Percentiles rank a stretch among this genome's conserved stretches.
Conservation (phyloP, 2,113 vertebrate genomes). For the Barnardius zonarius region DNA sequence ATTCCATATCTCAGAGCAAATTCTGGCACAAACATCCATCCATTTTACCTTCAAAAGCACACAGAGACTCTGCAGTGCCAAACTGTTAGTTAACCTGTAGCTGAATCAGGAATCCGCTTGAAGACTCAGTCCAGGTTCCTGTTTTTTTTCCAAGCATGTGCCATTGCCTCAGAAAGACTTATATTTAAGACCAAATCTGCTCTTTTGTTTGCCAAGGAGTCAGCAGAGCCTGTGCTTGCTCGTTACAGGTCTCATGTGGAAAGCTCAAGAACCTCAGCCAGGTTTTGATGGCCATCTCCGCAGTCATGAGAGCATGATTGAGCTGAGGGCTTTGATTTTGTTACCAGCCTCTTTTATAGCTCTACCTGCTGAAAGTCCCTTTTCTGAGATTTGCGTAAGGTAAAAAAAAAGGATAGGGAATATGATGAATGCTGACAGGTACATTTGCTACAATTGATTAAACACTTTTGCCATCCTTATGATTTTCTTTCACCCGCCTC, state of each 20-base stretch:
- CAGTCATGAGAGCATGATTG: neutral
- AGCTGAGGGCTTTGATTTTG: neutral
- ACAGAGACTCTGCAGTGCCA: neutral
- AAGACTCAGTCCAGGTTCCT: neutral
- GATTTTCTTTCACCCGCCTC: conserved; percentile 41
- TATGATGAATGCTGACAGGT: conserved; percentile 62
- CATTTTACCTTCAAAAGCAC: neutral
- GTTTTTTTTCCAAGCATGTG: neutral
- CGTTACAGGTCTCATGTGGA: neutral
- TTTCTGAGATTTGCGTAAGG: conserved; percentile 18
- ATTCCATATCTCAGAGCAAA: neutral
- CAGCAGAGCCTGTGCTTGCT: neutral
- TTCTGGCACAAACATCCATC: neutral
- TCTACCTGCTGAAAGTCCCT: neutral
- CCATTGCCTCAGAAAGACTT: neutral
- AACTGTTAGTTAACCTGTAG: neutral
- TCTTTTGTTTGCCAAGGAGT: neutral
- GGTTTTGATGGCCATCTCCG: neutral
- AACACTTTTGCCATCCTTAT: conserved; percentile 62
- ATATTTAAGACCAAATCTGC: neutral
- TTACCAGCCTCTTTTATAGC: neutral
- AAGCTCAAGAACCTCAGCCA: neutral
- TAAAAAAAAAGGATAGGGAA: neutral
- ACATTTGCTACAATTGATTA: conserved; percentile 66
- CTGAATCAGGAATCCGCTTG: neutral